Base-by-base conservation (phyloP, 2,888 invertebrate genomes). In the Acanthosepion pharaonis region DNA sequence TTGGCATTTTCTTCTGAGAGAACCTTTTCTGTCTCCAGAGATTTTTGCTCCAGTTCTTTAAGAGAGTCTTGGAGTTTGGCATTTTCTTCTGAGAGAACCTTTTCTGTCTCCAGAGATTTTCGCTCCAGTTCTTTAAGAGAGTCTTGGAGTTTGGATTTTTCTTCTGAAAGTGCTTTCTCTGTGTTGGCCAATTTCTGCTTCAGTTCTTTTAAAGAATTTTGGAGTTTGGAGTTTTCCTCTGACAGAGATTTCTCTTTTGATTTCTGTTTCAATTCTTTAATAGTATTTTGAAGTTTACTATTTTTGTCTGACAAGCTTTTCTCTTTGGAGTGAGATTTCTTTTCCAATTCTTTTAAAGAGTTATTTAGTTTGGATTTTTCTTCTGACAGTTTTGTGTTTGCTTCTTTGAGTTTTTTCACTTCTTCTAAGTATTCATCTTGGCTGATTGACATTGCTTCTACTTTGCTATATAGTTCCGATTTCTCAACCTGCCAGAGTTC, bases 181-280 rank as follows among this genome's bases (percentile, higher is more conserved):
- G n/a, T 15, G 33, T 78, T n/a, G n/a, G 78, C n/a, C n/a, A 18
- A 78, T 78, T 33, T 78, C n/a, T 55, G 92, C 18, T 51, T 23
- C 11, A 55, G 59, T n/a, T 94, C 33, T 15, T 92, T 49, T 51
- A 94, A 92, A 15, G 92, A 92, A 48, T 33, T 48, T 33, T 94
- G 91, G 18, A 95, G 94, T 93, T 94, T 55, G 25, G 94, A 92
- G 48, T 94, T 92, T 78, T 94, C 92, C 48, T 94, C 94, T 94
- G 95, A 42, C 64, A 96, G 94, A 18, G 95, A 94, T 92, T 92
- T 92, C 18, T 95, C 78, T 59, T 94, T 94, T 28, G 94, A 92
- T 49, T 95, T 91, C 93, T 95, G 95, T 91, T 78, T 78, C 18
- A 78, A 33, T 15, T 78, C 78, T n/a, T 78, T 78, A 33, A 78